Base-by-base conservation (phyloP, 1,140 invertebrate genomes). In the Cyphomyrmex costatus region DNA sequence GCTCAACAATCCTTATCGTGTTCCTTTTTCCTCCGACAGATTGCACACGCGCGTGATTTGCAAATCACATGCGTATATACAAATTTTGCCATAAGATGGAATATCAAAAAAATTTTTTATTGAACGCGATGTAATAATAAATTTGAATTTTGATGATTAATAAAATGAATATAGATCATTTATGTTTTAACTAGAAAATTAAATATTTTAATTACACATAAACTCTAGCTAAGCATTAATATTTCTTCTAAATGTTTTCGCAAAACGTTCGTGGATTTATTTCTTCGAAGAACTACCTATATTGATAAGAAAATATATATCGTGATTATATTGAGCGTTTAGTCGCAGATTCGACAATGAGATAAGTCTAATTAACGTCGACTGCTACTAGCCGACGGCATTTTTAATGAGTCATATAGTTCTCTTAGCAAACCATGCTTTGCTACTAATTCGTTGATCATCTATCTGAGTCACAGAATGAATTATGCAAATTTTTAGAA, bases 301-400 rank as follows among this genome's bases (percentile, higher is more conserved):
- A 36, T 66, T 27, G 33, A 42, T 60, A 33, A 33, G 8, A 19
- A 14, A 66, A 24, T n/a, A 24, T 66, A 42, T 66, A 16, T 10
- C 21, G 6, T 19, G 19, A 70, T 80, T 56, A 70, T 30, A 70
- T 30, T 36, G 36, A 46, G 36, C 16, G 8, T 24, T 33, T 14
- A 19, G 0, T 12, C 24, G 3, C 36, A 56, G 65, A 61, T 73
- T 27, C 51, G 42, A 71, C 58, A 79, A 68, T n/a, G 58, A 74
- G 82, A 88, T 88, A 88, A 56, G 16, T 51, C 12, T 85, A 68
- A 88, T 89, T 89, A 88, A 79, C 21, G 30, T 88, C 68, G 36
- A 21, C 27, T 56, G 56, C 36, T 3, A 71, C 51, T 56, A 49
- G 21, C 30, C 61, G 24, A 46, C 24, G 21, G 46, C 63, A 0